Conservation (phyloP, 2,888 invertebrate species). For the Coronaproctus castanopsis region DNA sequence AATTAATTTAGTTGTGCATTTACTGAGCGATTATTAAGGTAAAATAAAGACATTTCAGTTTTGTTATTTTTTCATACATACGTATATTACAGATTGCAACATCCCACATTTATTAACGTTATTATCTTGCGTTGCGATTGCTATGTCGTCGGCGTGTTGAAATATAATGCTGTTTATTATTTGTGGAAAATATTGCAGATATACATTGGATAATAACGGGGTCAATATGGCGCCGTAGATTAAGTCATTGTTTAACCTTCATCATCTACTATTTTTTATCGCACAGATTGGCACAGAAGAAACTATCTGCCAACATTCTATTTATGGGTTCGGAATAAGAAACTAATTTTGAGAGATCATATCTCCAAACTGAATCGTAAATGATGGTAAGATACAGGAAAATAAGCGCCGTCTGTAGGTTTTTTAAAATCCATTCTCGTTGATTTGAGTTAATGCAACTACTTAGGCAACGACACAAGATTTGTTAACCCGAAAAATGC, state of each 20-base stretch:
- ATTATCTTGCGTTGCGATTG: not conserved
- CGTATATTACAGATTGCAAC: not conserved
- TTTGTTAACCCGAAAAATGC: too few species aligned
- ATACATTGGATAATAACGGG: not conserved
- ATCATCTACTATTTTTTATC: not conserved
- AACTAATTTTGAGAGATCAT: too few species aligned
- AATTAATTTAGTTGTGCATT: not conserved
- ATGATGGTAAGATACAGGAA: too few species aligned
- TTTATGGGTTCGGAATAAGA: too few species aligned
- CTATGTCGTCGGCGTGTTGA: not conserved
- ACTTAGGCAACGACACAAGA: too few species aligned
- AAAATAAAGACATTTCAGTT: not conserved
- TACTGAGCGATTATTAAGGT: not conserved
- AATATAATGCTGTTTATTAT: not conserved
- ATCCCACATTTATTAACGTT: not conserved
- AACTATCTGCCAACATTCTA: not conserved
- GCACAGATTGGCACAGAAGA: not conserved
- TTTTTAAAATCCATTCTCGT: too few species aligned
- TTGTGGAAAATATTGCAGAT: not conserved
- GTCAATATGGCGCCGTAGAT: not conserved
- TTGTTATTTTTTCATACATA: not conserved
- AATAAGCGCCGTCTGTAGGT: too few species aligned
- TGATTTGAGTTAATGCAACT: too few species aligned
- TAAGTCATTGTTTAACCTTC: not conserved
- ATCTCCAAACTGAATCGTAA: too few species aligned